Base-by-base conservation (phyloP, 2,888 invertebrate genomes). In the Papilio demoleus region DNA sequence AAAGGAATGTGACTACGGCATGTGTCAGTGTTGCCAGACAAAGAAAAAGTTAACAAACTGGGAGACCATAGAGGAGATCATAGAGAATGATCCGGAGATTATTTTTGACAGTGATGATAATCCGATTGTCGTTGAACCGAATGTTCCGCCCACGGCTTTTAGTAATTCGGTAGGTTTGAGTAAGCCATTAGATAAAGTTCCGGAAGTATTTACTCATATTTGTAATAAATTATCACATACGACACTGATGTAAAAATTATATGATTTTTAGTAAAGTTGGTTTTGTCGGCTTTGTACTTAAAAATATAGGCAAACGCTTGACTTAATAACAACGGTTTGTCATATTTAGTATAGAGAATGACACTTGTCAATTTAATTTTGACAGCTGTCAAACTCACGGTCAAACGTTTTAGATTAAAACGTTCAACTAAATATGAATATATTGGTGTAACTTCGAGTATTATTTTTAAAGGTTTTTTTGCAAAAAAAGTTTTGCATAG, bases 11-110 rank as follows among this genome's bases (percentile, higher is more conserved):
- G 91, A 92, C 67, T 92, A 90, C 36, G 88, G 86, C 45, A 81
- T 86, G 82, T 91, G 89, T 71, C 80, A 87, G 74, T 90, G 90
- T 84, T 90, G 90, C 77, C 76, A 75, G 17, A 70, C 76, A 0
- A 81, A 81, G 73, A 88, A 79, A 75, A 87, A 79, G 67, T 19
- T 85, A 45, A 88, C 87, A 0, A 85, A 90, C 64, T 92, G 92
- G 92, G 77, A 87, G 66, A 84, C 87, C 0, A 90, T 92, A 27
- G 91, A 90, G 77, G 87, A 90, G 65, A 88, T 89, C 1, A 92
- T 92, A n/a, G 91, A 91, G 61, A 90, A 91, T 53, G 91, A 92
- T 77, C 90, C 92, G 1, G 92, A 92, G 73, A 92, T 92, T 1
- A 92, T 92, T 70, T 92, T 92, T 77, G 92, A 92, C 81, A 73